Evolutionary conservation across 2,113 vertebrate species (phyloP), one percentile per base, ranked within the genome.

Genomic region (Toxostoma redivivum): DNA sequence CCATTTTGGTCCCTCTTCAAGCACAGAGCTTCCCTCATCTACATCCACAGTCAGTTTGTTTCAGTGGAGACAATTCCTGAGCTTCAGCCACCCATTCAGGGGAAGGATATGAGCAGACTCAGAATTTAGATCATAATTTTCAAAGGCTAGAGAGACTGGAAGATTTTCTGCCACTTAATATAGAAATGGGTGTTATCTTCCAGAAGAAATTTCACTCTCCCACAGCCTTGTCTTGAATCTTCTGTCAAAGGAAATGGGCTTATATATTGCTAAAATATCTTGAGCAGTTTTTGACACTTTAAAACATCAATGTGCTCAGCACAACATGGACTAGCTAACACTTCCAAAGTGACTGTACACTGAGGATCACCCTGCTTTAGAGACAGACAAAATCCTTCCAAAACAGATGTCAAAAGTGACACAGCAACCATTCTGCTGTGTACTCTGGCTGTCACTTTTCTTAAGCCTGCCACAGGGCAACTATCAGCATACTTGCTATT

Each of bases 131-230:
- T 85, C 54, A 64, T 78, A 13, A 33, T 70, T 91, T 90, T 88
- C 77, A 85, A 93, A 95, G 56, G 38, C 73, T 80, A 89, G 42
- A 76, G 44, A 9, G n/a, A 64, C 42, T 94, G 86, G 33, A 94
- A 96, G 74, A 92, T 81, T 92, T 92, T 69, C 71, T 0, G 5
- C 54, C 77, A 92, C 84, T 94, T 93, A 72, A 87, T 92, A 82
- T 80, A 95, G 92, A 71, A 93, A 92, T 86, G 78, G 25, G 64
- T 94, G 76, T 80, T 95, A 85, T 92, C 95, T 95, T 95, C 78
- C 92, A 96, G 93, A 87, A 92, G 61, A 96, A 95, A 92, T 76
- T 60, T 42, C 65, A 71, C 58, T 88, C 54, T 92, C 76, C 81
- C 51, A 38, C 72, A 82, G 73, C 51, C 54, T 81, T 58, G 31